phyloP scores from a whole-genome alignment of 2,797 vertebrate genomes.

The Sebastes baramenuke region DNA sequence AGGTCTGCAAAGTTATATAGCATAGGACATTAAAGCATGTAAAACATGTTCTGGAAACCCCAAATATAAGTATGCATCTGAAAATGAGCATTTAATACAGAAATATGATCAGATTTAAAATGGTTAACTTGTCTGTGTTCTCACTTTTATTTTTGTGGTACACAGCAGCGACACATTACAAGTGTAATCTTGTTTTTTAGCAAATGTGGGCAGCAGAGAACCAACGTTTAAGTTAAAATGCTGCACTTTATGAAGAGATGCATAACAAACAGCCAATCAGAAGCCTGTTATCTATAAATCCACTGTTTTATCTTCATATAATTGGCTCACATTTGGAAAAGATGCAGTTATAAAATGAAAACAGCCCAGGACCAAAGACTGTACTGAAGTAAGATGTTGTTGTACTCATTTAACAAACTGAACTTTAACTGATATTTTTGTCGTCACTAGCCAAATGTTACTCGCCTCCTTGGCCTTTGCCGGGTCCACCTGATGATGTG shows the following conservation, averaged over 20 bases:
- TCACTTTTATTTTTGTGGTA: too few relatives aligned
- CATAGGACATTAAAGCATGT: too few relatives aligned
- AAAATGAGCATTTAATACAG: neutral
- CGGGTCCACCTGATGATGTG: constrained; percentile 64
- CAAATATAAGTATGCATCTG: too few relatives aligned
- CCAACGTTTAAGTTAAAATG: too few relatives aligned
- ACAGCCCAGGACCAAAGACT: neutral
- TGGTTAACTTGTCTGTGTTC: too few relatives aligned
- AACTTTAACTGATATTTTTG: neutral
- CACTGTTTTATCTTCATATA: neutral
- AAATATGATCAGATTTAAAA: neutral
- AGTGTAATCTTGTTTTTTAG: neutral
- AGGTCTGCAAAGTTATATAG: too few relatives aligned
- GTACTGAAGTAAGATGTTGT: neutral
- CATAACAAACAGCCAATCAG: neutral
- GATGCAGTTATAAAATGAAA: neutral
- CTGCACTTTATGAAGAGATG: neutral
- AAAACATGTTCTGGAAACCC: too few relatives aligned
- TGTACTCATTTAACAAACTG: neutral
- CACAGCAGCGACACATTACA: neutral
- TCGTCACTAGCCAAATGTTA: neutral
- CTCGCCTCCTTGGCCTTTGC: constrained; percentile 7
- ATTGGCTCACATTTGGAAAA: neutral
- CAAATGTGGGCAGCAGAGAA: neutral
- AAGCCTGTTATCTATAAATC: neutral